Evolutionary conservation across 2,113 vertebrate genomes (phyloP).

Genomic region (Pogonocichla stellata): DNA sequence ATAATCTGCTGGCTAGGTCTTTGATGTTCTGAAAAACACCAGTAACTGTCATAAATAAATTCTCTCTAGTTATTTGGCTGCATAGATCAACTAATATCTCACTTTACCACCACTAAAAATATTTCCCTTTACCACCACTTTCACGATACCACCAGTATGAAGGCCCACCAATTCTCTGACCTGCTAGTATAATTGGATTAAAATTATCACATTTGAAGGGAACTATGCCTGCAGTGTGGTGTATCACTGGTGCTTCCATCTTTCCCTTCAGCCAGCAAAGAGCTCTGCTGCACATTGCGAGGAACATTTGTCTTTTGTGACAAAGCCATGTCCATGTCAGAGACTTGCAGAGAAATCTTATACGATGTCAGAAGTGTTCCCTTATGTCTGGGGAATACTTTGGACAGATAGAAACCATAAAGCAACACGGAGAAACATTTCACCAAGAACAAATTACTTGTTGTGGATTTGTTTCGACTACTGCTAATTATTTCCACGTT

Average conservation of each 20-base stretch:
- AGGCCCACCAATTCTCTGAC: constrained; percentile 2
- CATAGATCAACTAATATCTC: constrained; percentile 43
- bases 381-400: not conserved
- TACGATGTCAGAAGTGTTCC: not conserved
- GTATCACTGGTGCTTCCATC: not conserved
- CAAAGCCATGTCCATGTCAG: not conserved
- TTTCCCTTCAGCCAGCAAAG: not conserved
- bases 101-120: not conserved
- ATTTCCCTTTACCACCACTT: not conserved
- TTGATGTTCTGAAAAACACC: constrained; percentile 28
- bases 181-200: constrained; percentile 53
- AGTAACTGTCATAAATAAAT: constrained; percentile 59
- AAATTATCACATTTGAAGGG: constrained; percentile 18
- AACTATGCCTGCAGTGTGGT: not conserved
- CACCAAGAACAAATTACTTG: not conserved
- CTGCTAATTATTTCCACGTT: not conserved
- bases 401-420: not conserved
- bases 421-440: constrained; percentile 3
- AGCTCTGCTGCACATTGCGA: not conserved
- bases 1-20: not conserved
- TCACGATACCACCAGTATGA: constrained; percentile 28
- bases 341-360: not conserved
- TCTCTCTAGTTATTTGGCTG: constrained; percentile 33
- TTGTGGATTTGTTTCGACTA: not conserved
- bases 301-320: not conserved